Evolutionary conservation across 1,140 invertebrate genomes (phyloP).

Genomic region (Bombus pascuorum): DNA sequence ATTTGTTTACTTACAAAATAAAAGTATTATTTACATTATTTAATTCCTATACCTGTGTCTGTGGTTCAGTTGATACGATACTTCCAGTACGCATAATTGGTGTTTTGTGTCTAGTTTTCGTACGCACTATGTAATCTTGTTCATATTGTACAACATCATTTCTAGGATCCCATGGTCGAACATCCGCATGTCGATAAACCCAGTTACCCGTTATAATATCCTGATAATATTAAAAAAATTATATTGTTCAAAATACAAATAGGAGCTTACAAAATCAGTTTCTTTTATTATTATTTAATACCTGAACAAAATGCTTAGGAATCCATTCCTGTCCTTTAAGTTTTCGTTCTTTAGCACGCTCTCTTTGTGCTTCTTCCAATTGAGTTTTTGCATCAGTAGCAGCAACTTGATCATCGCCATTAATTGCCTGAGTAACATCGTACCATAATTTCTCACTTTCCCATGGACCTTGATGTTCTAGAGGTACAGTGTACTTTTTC

Average conservation of each 20-base stretch:
- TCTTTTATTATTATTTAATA: slow-evolving; percentile 59
- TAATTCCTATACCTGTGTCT: slow-evolving; percentile 77
- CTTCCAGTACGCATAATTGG: slow-evolving; percentile 86
- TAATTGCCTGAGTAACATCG: slow-evolving; percentile 92
- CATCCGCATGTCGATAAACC: slow-evolving; percentile 90
- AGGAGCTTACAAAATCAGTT: background rate
- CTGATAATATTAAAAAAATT: slow-evolving; percentile 63
- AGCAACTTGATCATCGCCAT: slow-evolving; percentile 88
- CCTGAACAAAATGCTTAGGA: slow-evolving; percentile 88
- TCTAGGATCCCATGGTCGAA: slow-evolving; percentile 91
- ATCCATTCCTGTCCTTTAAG: slow-evolving; percentile 85
- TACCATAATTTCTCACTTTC: slow-evolving; percentile 95
- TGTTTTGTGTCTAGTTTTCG: slow-evolving; percentile 88
- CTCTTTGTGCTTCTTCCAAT: slow-evolving; percentile 93
- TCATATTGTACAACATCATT: slow-evolving; percentile 93
- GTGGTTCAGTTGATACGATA: slow-evolving; percentile 85
- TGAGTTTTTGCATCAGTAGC: slow-evolving; percentile 95
- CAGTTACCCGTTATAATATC: slow-evolving; percentile 87
- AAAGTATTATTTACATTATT: no score
- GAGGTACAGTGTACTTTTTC: slow-evolving; percentile 89
- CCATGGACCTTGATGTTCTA: slow-evolving; percentile 89
- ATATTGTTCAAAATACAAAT: background rate
- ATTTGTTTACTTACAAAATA: no score
- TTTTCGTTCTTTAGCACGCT: slow-evolving; percentile 87
- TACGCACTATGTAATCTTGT: slow-evolving; percentile 87